A percentile compares a stretch with the other conserved stretches of the same genome.
phyloP scores from a whole-genome alignment of 2,888 invertebrate genomes.

The Crocallis elinguaria region DNA sequence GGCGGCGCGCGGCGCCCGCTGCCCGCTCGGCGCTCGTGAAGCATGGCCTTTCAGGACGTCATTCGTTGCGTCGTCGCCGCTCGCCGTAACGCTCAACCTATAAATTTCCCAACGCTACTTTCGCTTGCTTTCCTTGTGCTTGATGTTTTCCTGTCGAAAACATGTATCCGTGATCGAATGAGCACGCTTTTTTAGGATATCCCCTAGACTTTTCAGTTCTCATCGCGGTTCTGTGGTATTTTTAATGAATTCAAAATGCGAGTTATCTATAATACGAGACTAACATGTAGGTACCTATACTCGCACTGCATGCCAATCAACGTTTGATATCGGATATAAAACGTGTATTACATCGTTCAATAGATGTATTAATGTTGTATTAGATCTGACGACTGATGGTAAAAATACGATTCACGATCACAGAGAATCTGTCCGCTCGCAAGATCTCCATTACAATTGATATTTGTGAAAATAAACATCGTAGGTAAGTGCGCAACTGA shows the following conservation, averaged over 20 bases:
- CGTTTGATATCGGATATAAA: not conserved
- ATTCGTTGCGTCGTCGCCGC: constrained; percentile 39
- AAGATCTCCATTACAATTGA: constrained; percentile 31
- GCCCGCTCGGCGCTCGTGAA: constrained; percentile 31
- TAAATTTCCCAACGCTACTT: constrained; percentile 30
- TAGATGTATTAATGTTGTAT: constrained; percentile 14
- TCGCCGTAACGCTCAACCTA: constrained; percentile 24
- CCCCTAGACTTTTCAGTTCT: not conserved
- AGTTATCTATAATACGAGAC: no score
- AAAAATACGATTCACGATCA: constrained; percentile 31
- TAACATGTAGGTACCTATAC: no score
- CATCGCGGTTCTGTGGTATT: no score
- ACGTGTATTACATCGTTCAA: constrained; percentile 24
- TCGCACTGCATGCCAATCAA: not conserved
- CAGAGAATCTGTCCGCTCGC: constrained; percentile 27
- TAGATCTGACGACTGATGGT: constrained; percentile 29
- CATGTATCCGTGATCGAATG: not conserved
- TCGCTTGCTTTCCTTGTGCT: constrained; percentile 20
- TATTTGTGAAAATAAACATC: constrained; percentile 30
- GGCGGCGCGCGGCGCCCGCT: constrained; percentile 51
- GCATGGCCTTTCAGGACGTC: constrained; percentile 45
- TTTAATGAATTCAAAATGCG: no score
- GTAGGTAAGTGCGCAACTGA: constrained; percentile 23
- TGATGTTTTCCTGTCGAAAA: constrained; percentile 11
- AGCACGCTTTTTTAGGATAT: not conserved